Evolutionary conservation across 2,888 invertebrate genomes (phyloP), one percentile per base, ranked within the genome.

Genomic region (Erebia ligea): DNA sequence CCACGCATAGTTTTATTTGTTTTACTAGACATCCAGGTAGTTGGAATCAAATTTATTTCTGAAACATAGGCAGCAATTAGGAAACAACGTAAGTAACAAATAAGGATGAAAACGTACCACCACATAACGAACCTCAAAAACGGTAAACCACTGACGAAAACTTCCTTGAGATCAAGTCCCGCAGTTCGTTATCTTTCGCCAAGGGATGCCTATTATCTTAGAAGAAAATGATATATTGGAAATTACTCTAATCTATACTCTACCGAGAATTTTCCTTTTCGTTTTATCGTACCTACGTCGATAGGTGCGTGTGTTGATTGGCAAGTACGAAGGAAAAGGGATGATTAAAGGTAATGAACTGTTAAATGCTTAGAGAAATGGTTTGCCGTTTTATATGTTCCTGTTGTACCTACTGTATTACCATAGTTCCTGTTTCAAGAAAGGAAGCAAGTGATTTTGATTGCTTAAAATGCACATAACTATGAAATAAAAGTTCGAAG

Each of bases 161-260:
- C 80, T 70, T 70, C 50, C 62, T 57, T 52, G 42, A 72, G 64
- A 68, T 66, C 68, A 66, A 72, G 86, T 84, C 80, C 84, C 72
- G 81, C 88, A 79, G 86, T 86, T 89, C 88, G 86, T 90, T 90
- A 90, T 85, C 85, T 78, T 74, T 79, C 86, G 76, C 86, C 81
- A 77, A 79, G 88, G 88, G 88, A 83, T 79, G 81, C 76, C 84
- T 80, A 87, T 89, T 90, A 89, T 88, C 86, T 86, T 84, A 82
- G 82, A 84, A 82, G 86, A 84, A 85, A 62, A 87, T 87, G 85
- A 87, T 89, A 87, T 86, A 83, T 82, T 83, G 81, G 81, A 87
- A 88, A 90, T 88, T 82, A 82, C 80, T 83, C 82, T 90, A 89
- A 90, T 90, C 72, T 75, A 76, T 74, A 72, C 67, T 69, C 68